Base-by-base conservation (phyloP, 1,140 invertebrate genomes). In the Formica exsecta region DNA sequence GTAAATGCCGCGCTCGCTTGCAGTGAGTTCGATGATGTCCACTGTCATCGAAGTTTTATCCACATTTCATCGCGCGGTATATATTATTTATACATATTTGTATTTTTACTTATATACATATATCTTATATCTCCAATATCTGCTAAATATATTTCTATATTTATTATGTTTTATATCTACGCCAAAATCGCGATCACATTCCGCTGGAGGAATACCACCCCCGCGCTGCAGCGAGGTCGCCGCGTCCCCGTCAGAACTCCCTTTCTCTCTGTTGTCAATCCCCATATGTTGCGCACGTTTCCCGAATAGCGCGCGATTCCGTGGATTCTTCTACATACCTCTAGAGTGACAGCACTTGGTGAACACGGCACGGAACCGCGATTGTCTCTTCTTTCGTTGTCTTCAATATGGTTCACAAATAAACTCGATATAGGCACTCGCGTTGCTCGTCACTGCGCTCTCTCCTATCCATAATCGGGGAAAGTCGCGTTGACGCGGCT, bases 321-420 rank as follows among this genome's bases (percentile, higher is more conserved):
- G 62, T 16, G 19, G 36, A 13, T 68, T 29, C 19, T 7, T 61
- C 25, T 85, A 88, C 86, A 71, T 92, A 92, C 91, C 91, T 90
- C 80, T 83, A 61, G 38, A 54, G 61, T 90, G 84, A 86, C 79
- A 83, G 87, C 61, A 61, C 36, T 76, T 65, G 51, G 38, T 38
- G 38, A 57, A n/a, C 68, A 65, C 62, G 62, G 61, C 83, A 83
- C 73, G 38, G 41, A 44, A 8, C 7, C 51, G 38, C 32, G 25
- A 38, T 16, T 29, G 59, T 36, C 44, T 48, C n/a, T 41, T 36
- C 84, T 68, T 68, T 76, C 80, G 71, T 79, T 85, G 71, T 66
- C 88, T 87, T 86, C 91, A 90, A 91, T 92, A 92, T 87, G 85
- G 87, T 89, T 89, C 81, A 62, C 74, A 86, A 65, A 79, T 71